A percentile compares a stretch with the other conserved stretches of the same genome.
Conservation (phyloP, 2,888 invertebrate species). For the Orthosia gothica region DNA sequence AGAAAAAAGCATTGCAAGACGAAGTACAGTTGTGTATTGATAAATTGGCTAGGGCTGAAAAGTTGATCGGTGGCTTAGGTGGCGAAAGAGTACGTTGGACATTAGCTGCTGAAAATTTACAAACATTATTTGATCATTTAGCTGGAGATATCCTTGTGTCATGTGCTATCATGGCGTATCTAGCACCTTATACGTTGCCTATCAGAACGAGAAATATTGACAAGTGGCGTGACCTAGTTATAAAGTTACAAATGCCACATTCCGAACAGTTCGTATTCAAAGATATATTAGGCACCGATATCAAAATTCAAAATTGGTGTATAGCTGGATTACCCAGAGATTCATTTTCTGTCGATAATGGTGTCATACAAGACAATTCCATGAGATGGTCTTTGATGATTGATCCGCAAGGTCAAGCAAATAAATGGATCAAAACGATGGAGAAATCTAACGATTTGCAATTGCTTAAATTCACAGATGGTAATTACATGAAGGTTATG, state of each 20-base stretch:
- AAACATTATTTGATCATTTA: slow-evolving; percentile 94
- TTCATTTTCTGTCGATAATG: slow-evolving; percentile 96
- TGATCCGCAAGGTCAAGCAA: slow-evolving; percentile 97
- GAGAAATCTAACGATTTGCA: slow-evolving; percentile 94
- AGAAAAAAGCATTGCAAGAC: slow-evolving; percentile 93
- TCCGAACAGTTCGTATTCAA: slow-evolving; percentile 94
- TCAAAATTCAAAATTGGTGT: slow-evolving; percentile 97
- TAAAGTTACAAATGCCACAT: slow-evolving; percentile 94
- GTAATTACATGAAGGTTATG: slow-evolving; percentile 94
- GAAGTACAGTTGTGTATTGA: slow-evolving; percentile 96
- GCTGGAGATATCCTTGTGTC: slow-evolving; percentile 98
- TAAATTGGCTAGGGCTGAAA: slow-evolving; percentile 96
- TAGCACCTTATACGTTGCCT: slow-evolving; percentile 95
- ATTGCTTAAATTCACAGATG: slow-evolving; percentile 94
- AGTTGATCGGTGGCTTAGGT: slow-evolving; percentile 96
- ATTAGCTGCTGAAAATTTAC: slow-evolving; percentile 94
- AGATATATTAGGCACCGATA: slow-evolving; percentile 95
- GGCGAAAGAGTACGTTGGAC: slow-evolving; percentile 97
- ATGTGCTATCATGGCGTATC: slow-evolving; percentile 97
- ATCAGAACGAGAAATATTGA: slow-evolving; percentile 92
- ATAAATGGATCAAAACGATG: slow-evolving; percentile 96
- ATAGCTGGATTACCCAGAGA: slow-evolving; percentile 96
- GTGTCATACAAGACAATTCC: slow-evolving; percentile 95
- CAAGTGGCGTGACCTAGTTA: slow-evolving; percentile 95
- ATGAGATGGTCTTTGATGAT: slow-evolving; percentile 95